phyloP scores from a whole-genome alignment of 2,113 vertebrate species.

The Salvelinus alpinus region DNA sequence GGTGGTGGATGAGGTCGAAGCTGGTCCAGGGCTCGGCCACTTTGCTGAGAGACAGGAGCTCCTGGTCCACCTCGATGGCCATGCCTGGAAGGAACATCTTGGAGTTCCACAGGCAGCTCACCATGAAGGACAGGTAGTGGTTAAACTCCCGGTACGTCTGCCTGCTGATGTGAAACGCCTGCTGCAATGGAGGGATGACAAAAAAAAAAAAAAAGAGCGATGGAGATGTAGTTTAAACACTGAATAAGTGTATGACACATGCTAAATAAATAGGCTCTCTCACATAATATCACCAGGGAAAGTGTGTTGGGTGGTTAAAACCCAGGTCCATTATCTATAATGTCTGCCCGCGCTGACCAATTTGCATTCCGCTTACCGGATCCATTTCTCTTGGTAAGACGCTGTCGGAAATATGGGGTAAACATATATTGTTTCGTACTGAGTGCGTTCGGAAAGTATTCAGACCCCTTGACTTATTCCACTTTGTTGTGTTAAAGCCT shows the following conservation, averaged over 20 bases:
- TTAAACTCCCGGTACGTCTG: slow-evolving; percentile 85
- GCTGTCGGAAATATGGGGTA: slow-evolving; percentile 31
- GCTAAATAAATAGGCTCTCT: not conserved
- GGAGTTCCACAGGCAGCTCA: slow-evolving; percentile 89
- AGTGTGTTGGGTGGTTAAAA: not conserved
- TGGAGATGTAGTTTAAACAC: not conserved
- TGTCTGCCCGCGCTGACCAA: slow-evolving; percentile 22
- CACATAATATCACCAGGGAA: not conserved
- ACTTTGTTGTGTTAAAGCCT: no score
- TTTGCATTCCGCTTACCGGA: slow-evolving; percentile 33
- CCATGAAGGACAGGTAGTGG: slow-evolving; percentile 80
- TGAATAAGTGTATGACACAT: not conserved
- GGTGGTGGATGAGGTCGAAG: slow-evolving; percentile 86
- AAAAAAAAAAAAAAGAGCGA: not conserved
- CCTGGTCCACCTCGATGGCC: slow-evolving; percentile 66
- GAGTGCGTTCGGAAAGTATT: no score
- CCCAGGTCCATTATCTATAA: not conserved
- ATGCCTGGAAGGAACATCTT: slow-evolving; percentile 73
- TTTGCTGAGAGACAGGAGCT: slow-evolving; percentile 71
- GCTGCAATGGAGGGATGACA: slow-evolving; percentile 18
- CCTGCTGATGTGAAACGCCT: slow-evolving; percentile 81
- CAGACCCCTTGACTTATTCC: no score
- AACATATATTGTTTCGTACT: not conserved
- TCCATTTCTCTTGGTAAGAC: slow-evolving; percentile 31
- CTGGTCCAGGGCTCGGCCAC: slow-evolving; percentile 66